phyloP scores from a whole-genome alignment of 2,113 vertebrate genomes.

The Nansenia antarctica region DNA sequence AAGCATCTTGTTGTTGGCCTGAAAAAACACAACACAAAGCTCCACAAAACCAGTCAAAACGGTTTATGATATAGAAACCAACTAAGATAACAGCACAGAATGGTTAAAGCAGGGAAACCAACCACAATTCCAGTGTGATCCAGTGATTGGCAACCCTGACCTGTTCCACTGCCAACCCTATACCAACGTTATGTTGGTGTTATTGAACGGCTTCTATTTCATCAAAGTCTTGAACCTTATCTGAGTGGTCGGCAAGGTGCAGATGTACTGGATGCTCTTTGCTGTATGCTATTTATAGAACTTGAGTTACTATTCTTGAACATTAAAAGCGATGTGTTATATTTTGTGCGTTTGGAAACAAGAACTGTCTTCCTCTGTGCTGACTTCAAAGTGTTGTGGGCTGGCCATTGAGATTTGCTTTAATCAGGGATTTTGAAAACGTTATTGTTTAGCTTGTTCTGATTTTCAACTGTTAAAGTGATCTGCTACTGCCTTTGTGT shows the following conservation, averaged over 20 bases:
- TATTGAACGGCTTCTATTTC: slow-evolving; percentile 19
- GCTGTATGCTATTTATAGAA: slow-evolving; percentile 38
- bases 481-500: background rate
- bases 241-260: slow-evolving; percentile 22
- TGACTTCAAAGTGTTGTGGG: slow-evolving; percentile 35
- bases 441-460: slow-evolving; percentile 29
- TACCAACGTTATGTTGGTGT: background rate
- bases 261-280: background rate
- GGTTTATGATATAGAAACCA: slow-evolving; percentile 21
- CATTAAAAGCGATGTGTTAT: slow-evolving; percentile 28
- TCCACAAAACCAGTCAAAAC: slow-evolving; percentile 31
- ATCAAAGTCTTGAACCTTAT: slow-evolving; percentile 42
- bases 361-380: slow-evolving; percentile 8
- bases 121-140: background rate
- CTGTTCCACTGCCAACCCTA: background rate
- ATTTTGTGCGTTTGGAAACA: slow-evolving; percentile 34
- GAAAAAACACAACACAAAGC: background rate
- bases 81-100: slow-evolving; percentile 22
- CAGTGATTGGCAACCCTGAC: slow-evolving; percentile 43
- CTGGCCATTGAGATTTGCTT: slow-evolving; percentile 43
- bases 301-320: slow-evolving; percentile 28
- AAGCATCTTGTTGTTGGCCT: slow-evolving; percentile 29
- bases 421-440: slow-evolving; percentile 43
- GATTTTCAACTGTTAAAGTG: slow-evolving; percentile 26
- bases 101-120: slow-evolving; percentile 16